These are phyloP conservation scores for Crossaster papposus DNA, from an alignment of 53 echinoderm and acorn worm species.

Conservation along the genomic window DNA sequence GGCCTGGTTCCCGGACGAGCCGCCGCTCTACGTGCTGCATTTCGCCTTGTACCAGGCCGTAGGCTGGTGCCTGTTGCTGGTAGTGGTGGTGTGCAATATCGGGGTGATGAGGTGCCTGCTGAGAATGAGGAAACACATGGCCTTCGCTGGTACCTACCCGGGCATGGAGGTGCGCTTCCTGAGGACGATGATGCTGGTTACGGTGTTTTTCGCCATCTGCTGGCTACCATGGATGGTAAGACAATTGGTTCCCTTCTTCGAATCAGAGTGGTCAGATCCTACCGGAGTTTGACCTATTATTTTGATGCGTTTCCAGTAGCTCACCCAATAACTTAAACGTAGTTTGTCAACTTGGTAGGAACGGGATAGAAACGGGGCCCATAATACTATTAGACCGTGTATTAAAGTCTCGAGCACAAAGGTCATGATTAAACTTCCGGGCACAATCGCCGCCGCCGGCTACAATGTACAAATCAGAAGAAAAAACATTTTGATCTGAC, in stretches of 20 bases:
- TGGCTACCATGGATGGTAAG: conserved; percentile 59
- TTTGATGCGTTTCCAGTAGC: no score
- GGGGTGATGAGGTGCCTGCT: conserved; percentile 17
- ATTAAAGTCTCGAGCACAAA: no score
- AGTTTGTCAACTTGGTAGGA: no score
- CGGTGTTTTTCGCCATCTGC: conserved; percentile 23
- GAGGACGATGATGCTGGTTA: conserved; percentile 21
- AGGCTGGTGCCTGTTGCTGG: conserved; percentile 24
- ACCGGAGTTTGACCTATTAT: not conserved
- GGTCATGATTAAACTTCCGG: no score
- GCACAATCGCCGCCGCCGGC: no score
- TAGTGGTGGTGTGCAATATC: conserved; percentile 32
- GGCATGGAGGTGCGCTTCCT: conserved; percentile 34
- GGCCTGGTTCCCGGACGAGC: conserved; percentile 36
- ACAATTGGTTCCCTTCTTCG: not conserved
- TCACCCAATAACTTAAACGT: no score
- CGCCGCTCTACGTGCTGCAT: not conserved
- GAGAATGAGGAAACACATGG: conserved; percentile 43
- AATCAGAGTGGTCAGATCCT: not conserved
- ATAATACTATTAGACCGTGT: no score
- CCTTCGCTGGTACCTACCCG: conserved; percentile 7
- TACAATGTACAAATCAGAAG: no score
- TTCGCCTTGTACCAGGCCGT: conserved; percentile 26
- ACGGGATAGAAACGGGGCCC: no score
- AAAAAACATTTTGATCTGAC: no score